Conservation (phyloP, 2,113 vertebrate species). For the Nesospiza acunhae region DNA sequence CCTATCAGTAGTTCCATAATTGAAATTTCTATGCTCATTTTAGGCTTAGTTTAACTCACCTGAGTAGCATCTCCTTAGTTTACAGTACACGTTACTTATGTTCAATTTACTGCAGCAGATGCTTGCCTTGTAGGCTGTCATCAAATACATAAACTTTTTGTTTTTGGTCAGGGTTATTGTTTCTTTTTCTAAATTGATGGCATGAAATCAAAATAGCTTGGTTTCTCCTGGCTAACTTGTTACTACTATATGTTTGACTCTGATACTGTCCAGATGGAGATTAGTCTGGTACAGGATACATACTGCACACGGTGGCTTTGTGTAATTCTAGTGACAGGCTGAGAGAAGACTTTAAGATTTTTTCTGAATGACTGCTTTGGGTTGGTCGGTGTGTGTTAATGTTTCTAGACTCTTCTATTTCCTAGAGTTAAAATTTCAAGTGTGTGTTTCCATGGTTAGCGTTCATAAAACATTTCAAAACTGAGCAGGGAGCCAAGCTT, state of each 20-base stretch:
- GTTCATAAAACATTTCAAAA: neutral
- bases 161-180: neutral
- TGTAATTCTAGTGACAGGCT: neutral
- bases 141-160: neutral
- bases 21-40: neutral
- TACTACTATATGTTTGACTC: neutral
- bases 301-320: neutral
- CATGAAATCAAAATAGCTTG: neutral
- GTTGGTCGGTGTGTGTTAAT: neutral
- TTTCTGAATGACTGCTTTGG: neutral
- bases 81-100: neutral
- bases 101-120: neutral
- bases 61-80: neutral
- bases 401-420: neutral
- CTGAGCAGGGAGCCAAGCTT: neutral
- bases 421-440: neutral
- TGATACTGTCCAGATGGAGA: neutral
- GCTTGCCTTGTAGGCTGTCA: neutral
- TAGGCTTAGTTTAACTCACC: neutral
- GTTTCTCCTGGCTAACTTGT: neutral
- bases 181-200: neutral
- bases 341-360: neutral
- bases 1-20: neutral
- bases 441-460: fast-evolving
- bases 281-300: neutral